Percentiles rank a stretch among this genome's conserved stretches.
Conservation (phyloP, 2,797 vertebrate genomes). For the Dromococcyx pavoninus region DNA sequence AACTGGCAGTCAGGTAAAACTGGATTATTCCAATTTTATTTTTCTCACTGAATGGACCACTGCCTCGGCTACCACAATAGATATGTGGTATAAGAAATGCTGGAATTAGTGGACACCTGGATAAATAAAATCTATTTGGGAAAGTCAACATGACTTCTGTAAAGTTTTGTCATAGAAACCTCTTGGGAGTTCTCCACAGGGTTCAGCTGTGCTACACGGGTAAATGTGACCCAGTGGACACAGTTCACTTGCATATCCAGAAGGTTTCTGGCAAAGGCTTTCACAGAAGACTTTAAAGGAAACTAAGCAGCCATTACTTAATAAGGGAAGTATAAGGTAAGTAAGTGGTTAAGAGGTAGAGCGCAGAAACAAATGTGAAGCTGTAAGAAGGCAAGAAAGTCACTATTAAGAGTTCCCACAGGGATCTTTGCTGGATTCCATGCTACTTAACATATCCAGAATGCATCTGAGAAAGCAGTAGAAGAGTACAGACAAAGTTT, state of each 20-base stretch:
- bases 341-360: neutral
- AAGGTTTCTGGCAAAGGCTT: neutral
- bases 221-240: neutral
- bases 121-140: slow-evolving; percentile 39
- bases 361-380: neutral
- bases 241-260: neutral
- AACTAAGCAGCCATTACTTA: neutral
- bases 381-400: neutral
- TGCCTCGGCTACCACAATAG: neutral
- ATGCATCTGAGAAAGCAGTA: neutral
- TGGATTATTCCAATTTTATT: neutral
- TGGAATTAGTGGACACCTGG: slow-evolving; percentile 47
- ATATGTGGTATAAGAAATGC: slow-evolving; percentile 19
- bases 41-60: neutral
- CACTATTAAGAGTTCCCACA: neutral
- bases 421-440: neutral
- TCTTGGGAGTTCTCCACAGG: neutral
- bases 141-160: neutral
- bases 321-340: neutral
- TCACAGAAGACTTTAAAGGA: neutral
- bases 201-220: neutral
- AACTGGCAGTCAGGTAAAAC: neutral
- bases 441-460: neutral
- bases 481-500: neutral
- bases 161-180: neutral